Base-by-base conservation (phyloP, 2,113 vertebrate genomes). In the Microtus pennsylvanicus region DNA sequence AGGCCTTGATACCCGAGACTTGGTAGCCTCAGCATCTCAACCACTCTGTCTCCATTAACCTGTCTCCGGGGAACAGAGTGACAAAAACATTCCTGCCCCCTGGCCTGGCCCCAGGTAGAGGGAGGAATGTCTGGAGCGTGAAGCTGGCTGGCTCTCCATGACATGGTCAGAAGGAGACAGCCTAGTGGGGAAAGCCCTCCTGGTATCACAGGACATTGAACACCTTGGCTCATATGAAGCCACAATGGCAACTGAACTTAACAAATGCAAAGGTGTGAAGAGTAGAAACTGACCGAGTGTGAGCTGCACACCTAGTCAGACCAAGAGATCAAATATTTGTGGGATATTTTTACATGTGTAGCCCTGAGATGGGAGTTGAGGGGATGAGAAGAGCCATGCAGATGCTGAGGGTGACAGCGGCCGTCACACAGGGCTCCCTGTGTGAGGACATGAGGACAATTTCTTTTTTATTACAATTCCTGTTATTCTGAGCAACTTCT, bases 401-500 rank as follows among this genome's bases (percentile, higher is more conserved):
- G 10, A 42, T 58, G 10, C 30, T 24, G 61, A 85, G 33, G 42
- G 52, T 55, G 7, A 19, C 58, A 24, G 30, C 24, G 26, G 52
- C 35, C 22, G 3, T 14, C 72, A 61, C 47, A 30, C 61, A 35
- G 38, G 70, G 22, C 52, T 87, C 38, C 69, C 69, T 17, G 0
- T 42, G 35, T 47, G 52, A 92, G 35, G 21, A 86, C 30, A 50
- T 0, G 0, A 47, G 16, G 16, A n/a, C 28, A 58, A 47, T 81
- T 87, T 78, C 83, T 17, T 76, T 90, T 35, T 50, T 5, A 67
- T 91, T 42, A 47, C 74, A 16, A 70, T 45, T 50, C 47, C 30
- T 75, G 7, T 75, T n/a, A 61, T 95, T 78, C 77, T 92, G 72
- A 90, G 38, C n/a, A 86, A 93, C 67, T 47, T 87, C 24, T 26